phyloP scores from a whole-genome alignment of 2,113 vertebrate species.

The Lepidothrix coronata region DNA sequence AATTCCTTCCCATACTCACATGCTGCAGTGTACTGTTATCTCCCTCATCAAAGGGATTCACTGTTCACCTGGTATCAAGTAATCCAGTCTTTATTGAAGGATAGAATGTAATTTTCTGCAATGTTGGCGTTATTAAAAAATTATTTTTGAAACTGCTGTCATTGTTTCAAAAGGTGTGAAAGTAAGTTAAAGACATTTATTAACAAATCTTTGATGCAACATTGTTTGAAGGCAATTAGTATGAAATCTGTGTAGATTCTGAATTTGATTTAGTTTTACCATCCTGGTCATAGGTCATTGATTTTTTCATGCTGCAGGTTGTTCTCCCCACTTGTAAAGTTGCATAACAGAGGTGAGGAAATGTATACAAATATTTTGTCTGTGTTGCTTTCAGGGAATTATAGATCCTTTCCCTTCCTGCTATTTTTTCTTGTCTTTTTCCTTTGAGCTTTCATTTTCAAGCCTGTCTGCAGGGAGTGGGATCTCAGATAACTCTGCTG shows the following conservation, averaged over 20 bases:
- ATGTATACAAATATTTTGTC: background rate
- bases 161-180: background rate
- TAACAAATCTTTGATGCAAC: background rate
- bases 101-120: background rate
- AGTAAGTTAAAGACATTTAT: background rate
- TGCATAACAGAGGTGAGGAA: background rate
- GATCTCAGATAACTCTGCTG: background rate
- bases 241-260: background rate
- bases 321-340: background rate
- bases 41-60: background rate
- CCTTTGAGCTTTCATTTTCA: background rate
- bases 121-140: background rate
- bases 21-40: accelerated
- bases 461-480: background rate
- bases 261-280: background rate
- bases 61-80: background rate
- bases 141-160: background rate
- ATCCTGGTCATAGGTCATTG: background rate
- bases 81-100: background rate
- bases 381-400: background rate
- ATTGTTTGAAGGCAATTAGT: background rate
- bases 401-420: background rate
- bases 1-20: accelerated
- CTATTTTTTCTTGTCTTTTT: background rate
- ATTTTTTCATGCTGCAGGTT: background rate